Evolutionary conservation across 2,113 vertebrate species (phyloP).

Genomic region (Nycticryphes semicollaris): DNA sequence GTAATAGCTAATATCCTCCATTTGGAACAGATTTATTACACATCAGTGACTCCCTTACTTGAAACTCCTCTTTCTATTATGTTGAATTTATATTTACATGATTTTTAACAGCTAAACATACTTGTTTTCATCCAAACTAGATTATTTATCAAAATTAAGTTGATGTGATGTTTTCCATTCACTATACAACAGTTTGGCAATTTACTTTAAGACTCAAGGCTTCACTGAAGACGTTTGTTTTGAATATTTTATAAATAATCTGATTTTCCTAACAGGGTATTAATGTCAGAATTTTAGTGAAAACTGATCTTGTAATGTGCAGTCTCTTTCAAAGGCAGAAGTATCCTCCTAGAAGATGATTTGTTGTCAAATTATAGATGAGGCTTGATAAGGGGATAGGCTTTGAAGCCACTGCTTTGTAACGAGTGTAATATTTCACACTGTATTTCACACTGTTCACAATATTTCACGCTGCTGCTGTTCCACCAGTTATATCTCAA

Average conservation of each 20-base stretch:
- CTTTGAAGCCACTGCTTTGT: background rate
- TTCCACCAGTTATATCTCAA: slow-evolving; percentile 24
- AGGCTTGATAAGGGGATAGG: background rate
- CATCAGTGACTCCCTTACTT: background rate
- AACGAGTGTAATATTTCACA: slow-evolving; percentile 55
- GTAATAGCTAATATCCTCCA: background rate
- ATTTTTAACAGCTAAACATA: background rate
- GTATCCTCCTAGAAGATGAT: background rate
- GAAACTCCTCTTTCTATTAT: background rate
- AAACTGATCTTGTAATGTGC: background rate
- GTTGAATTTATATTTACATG: background rate
- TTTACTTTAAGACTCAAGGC: background rate
- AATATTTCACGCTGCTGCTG: background rate
- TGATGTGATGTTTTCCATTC: background rate
- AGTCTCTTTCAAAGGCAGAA: background rate
- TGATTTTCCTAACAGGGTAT: background rate
- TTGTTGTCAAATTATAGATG: slow-evolving; percentile 32
- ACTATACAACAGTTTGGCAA: background rate
- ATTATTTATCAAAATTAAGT: background rate
- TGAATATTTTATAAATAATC: background rate
- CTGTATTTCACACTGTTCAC: slow-evolving; percentile 32
- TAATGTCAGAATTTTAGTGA: background rate
- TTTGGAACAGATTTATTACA: background rate
- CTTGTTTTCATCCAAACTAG: background rate
- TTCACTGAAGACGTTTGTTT: background rate